phyloP scores from a whole-genome alignment of 1,140 invertebrate genomes.

The Condylostylus longicornis region DNA sequence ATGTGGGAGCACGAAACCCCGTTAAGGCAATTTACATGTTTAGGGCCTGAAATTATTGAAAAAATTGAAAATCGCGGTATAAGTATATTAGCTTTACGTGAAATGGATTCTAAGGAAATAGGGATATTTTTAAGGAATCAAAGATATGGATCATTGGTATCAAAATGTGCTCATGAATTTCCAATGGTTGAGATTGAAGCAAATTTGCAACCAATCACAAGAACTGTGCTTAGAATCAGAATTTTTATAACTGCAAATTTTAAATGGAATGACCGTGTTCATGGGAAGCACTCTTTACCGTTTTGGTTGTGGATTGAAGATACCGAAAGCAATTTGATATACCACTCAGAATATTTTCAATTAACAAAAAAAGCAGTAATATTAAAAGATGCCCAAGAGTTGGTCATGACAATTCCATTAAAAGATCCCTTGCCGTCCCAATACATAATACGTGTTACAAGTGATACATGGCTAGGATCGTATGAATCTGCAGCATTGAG shows the following conservation, averaged over 20 bases:
- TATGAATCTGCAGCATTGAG: slow-evolving; percentile 58
- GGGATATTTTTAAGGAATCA: slow-evolving; percentile 63
- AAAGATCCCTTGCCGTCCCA: slow-evolving; percentile 79
- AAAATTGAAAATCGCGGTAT: slow-evolving; percentile 69
- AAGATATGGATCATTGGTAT: slow-evolving; percentile 58
- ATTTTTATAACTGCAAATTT: slow-evolving; percentile 74
- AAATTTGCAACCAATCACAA: slow-evolving; percentile 84
- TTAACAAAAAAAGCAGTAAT: slow-evolving; percentile 74
- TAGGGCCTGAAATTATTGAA: slow-evolving; percentile 61
- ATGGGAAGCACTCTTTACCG: slow-evolving; percentile 73
- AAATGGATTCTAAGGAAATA: slow-evolving; percentile 77
- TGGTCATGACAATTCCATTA: slow-evolving; percentile 93
- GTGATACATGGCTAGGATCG: slow-evolving; percentile 83
- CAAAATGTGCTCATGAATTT: slow-evolving; percentile 72
- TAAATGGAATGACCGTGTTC: slow-evolving; percentile 77
- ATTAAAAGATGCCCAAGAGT: slow-evolving; percentile 51
- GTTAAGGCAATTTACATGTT: slow-evolving; percentile 67
- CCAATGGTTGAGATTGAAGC: slow-evolving; percentile 71
- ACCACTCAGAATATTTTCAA: slow-evolving; percentile 89
- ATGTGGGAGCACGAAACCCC: slow-evolving; percentile 81
- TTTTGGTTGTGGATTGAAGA: slow-evolving; percentile 99
- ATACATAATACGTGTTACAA: slow-evolving; percentile 76
- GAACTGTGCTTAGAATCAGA: slow-evolving; percentile 76
- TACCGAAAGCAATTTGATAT: slow-evolving; percentile 82
- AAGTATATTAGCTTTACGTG: slow-evolving; percentile 58